A percentile compares a stretch with the other conserved stretches of the same genome.
Evolutionary conservation across 2,888 invertebrate genomes (phyloP).

Genomic region (Nephrotoma flavescens): DNA sequence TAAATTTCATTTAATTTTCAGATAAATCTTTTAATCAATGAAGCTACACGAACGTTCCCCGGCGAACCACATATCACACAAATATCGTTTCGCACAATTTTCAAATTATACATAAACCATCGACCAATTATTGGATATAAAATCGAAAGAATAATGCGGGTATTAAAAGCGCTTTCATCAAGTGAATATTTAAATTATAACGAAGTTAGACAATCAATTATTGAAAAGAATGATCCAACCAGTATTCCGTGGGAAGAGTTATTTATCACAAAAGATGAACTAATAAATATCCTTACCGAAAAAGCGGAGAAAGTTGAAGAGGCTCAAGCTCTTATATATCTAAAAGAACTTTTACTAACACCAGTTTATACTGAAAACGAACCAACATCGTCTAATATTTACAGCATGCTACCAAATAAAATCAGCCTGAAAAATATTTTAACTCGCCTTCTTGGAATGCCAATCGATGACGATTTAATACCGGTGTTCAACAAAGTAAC

Average conservation of each 20-base stretch:
- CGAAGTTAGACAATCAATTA: background rate
- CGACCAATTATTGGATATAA: constrained; percentile 43
- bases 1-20: constrained; percentile 18
- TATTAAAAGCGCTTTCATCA: background rate
- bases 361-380: background rate
- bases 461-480: background rate
- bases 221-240: constrained; percentile 28
- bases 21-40: constrained; percentile 44
- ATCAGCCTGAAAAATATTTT: background rate
- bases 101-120: constrained; percentile 50
- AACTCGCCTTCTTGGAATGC: background rate
- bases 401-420: background rate
- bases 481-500: background rate
- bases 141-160: constrained; percentile 23
- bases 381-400: background rate
- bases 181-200: background rate
- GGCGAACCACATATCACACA: background rate
- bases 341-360: constrained; percentile 8
- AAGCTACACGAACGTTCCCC: constrained; percentile 29
- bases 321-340: constrained; percentile 9
- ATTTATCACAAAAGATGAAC: constrained; percentile 2
- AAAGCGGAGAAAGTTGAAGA: constrained; percentile 9
- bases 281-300: constrained; percentile 10
- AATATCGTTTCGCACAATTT: constrained; percentile 49
- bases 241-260: constrained; percentile 18